These are phyloP conservation scores for Loxodonta africana DNA, from an alignment of 2,113 vertebrate species.

Conservation along the genomic window DNA sequence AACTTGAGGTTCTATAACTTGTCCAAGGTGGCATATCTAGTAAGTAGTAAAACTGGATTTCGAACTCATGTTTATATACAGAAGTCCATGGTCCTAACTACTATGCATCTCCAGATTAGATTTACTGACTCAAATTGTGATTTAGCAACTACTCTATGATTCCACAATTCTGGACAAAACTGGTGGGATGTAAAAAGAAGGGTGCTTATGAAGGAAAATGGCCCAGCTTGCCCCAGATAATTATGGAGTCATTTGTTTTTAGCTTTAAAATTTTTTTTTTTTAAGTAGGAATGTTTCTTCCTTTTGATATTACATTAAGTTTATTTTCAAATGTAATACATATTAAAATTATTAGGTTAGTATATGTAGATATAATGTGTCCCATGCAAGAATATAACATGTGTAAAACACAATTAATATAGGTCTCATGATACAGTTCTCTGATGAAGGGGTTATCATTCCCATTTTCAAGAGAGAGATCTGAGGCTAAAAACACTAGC, in stretches of 20 bases:
- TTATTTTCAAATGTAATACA: background rate
- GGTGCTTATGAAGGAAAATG: background rate
- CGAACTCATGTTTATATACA: background rate
- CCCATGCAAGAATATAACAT: background rate
- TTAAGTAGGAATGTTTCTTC: background rate
- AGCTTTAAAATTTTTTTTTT: background rate
- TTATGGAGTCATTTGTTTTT: background rate
- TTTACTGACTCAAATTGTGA: background rate
- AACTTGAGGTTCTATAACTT: background rate
- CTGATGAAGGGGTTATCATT: background rate
- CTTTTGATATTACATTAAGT: background rate
- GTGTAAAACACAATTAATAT: background rate
- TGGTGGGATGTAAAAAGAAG: too few species aligned
- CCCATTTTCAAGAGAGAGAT: background rate
- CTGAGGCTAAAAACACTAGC: background rate
- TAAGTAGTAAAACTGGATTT: too few species aligned
- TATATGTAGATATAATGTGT: background rate
- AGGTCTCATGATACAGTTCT: background rate
- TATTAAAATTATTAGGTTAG: background rate
- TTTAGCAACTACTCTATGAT: too few species aligned
- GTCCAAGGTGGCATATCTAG: background rate
- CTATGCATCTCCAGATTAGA: background rate
- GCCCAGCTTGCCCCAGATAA: background rate
- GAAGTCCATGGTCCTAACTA: background rate
- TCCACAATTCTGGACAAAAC: background rate